These are phyloP conservation scores for Apantesis nais DNA, from an alignment of 2,888 invertebrate genomes.

Conservation along the genomic window DNA sequence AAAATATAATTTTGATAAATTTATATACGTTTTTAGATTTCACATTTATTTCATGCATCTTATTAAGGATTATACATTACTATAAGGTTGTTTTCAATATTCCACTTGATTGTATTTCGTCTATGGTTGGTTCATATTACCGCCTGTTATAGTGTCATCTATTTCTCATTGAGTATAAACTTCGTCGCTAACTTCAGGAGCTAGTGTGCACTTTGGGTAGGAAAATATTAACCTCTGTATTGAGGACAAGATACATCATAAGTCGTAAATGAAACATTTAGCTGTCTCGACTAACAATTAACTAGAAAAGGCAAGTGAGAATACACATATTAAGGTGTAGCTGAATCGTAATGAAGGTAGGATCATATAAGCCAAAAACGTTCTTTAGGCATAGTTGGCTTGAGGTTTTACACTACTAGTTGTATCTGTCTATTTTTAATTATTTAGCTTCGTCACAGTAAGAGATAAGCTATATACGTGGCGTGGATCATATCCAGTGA, in stretches of 20 bases:
- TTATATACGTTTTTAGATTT: constrained; percentile 16
- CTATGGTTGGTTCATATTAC: constrained; percentile 10
- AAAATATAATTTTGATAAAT: constrained; percentile 4
- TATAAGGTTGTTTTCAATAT: constrained; percentile 20
- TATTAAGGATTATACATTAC: neutral
- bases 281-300: no score
- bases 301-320: no score
- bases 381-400: no score
- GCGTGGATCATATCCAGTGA: no score
- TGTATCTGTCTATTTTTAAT: no score
- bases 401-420: no score
- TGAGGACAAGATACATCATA: constrained; percentile 7
- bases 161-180: constrained; percentile 13
- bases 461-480: no score
- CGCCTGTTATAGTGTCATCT: constrained; percentile 5
- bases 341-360: no score
- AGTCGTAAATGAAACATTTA: no score
- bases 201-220: constrained; percentile 3
- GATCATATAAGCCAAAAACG: no score
- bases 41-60: constrained; percentile 2
- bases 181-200: constrained; percentile 7
- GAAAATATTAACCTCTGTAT: constrained; percentile 5
- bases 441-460: no score
- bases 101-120: constrained; percentile 10
- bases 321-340: no score